Evolutionary conservation across 2,797 vertebrate genomes (phyloP).

Genomic region (Gallinago stenura): DNA sequence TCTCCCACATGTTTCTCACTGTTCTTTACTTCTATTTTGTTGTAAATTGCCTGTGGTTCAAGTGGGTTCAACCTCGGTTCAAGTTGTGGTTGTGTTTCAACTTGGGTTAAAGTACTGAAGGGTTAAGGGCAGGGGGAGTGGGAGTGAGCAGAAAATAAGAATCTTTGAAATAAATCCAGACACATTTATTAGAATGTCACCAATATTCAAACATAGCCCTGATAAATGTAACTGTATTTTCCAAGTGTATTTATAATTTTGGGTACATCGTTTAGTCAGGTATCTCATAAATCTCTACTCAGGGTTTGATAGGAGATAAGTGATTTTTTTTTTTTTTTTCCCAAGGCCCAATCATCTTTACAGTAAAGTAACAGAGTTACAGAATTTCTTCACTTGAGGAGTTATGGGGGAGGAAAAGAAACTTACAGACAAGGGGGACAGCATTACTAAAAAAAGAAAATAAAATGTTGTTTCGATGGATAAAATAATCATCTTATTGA

Average conservation of each 20-base stretch:
- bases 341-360: fast-evolving
- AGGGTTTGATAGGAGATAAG: background rate
- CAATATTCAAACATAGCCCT: background rate
- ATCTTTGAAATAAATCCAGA: background rate
- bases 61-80: background rate
- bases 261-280: background rate
- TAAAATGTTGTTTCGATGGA: background rate
- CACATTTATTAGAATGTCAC: background rate
- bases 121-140: background rate
- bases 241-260: background rate
- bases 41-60: background rate
- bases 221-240: background rate
- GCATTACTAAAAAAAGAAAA: background rate
- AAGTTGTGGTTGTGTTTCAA: no score
- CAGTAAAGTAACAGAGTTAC: background rate
- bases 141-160: background rate
- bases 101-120: background rate
- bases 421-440: background rate
- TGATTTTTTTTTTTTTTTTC: background rate
- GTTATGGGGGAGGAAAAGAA: background rate
- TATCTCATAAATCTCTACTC: background rate
- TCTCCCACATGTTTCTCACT: background rate
- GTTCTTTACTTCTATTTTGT: background rate
- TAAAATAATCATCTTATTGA: background rate
- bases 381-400: background rate